A percentile compares a stretch with the other conserved stretches of the same genome.
phyloP scores from a whole-genome alignment of 2,113 vertebrate species.

The Saimiri boliviensis region DNA sequence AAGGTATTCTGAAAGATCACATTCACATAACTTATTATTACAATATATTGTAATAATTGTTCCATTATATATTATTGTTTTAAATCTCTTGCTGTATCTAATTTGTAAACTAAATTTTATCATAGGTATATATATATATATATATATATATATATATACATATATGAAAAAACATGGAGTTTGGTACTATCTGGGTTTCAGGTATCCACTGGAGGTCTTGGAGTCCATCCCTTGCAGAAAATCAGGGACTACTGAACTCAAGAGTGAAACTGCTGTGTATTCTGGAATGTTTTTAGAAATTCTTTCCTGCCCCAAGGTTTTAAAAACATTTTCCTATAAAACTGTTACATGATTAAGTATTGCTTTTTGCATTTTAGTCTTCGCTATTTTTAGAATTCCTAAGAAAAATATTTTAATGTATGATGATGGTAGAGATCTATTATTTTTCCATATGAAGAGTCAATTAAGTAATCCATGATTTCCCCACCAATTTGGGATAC shows the following conservation, averaged over 20 bases:
- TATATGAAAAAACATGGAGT: neutral
- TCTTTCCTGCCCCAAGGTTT: neutral
- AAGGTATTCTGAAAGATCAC: neutral
- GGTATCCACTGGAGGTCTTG: neutral
- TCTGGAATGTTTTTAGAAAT: conserved; percentile 48
- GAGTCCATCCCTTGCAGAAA: neutral
- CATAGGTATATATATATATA: neutral
- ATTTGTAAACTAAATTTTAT: neutral
- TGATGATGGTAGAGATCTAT: neutral
- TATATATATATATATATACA: neutral
- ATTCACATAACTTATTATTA: neutral
- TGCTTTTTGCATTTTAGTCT: conserved; percentile 43
- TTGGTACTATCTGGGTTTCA: neutral
- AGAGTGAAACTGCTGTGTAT: neutral
- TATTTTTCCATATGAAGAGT: conserved; percentile 38
- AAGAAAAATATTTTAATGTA: conserved; percentile 17
- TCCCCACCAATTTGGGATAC: neutral
- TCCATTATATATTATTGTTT: neutral
- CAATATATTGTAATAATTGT: neutral
- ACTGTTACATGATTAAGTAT: neutral
- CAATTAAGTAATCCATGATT: conserved; percentile 44
- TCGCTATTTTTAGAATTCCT: neutral
- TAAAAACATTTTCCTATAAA: neutral
- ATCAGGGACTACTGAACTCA: neutral
- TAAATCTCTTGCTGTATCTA: neutral